Base-by-base conservation (phyloP, 2,113 vertebrate genomes). In the Nothocercus julius region DNA sequence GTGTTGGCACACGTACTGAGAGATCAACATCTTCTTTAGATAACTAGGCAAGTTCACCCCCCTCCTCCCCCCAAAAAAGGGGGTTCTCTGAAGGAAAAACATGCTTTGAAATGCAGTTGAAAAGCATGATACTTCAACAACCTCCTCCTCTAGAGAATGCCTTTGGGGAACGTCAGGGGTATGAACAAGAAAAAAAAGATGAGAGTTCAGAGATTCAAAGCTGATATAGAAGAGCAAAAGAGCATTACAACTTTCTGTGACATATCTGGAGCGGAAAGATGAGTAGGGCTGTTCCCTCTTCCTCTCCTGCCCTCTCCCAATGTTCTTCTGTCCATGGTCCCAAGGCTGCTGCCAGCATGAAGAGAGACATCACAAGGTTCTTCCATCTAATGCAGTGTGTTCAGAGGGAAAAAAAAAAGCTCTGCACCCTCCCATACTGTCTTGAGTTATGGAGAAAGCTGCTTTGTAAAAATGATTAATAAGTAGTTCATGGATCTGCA, bases 211-310 rank as follows among this genome's bases (percentile, higher is more conserved):
- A 77, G 30, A 15, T 0, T 20, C 44, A 70, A 62, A 84, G 11
- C 12, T 44, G 30, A 66, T 66, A 25, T 14, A 61, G 38, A 61
- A 58, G 10, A 21, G 11, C 62, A 68, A 19, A 62, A 30, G 24
- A 82, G 11, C 0, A 0, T 9, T 74, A 30, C 2, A 5, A 32
- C 44, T 5, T 78, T 40, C 36, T 84, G 2, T 11, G n/a, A 13
- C 4, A 15, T 4, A 34, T 10, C 11, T 77, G 7, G 17, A 80
- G 28, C 3, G 6, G 8, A 6, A 36, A 80, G 44, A 83, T 13
- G 11, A 74, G 4, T 4, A 22, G 17, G 63, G 9, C 7, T 0
- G 1, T 13, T 64, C 32, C 17, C 20, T 74, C 2, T 53, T 25
- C 27, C 32, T 13, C 36, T 49, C 22, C 36, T 75, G 38, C 18